phyloP scores from a whole-genome alignment of 2,113 vertebrate species.

The Carassius carassius region DNA sequence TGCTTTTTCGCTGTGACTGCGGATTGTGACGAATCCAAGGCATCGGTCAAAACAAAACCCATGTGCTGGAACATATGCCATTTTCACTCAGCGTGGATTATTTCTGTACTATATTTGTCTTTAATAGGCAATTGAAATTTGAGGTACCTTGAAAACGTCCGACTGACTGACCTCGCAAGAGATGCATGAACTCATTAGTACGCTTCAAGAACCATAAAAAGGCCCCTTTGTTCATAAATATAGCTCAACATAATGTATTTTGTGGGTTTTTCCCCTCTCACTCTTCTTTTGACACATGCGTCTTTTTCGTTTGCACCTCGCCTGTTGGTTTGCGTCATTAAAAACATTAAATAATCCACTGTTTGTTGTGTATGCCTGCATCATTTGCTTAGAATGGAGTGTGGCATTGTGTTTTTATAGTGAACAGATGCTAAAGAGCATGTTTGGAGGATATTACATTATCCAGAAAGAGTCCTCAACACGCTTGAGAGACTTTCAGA shows the following conservation, averaged over 20 bases:
- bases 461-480: background rate
- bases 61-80: constrained; percentile 33
- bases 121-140: constrained; percentile 17
- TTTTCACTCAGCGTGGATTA: constrained; percentile 32
- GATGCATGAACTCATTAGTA: constrained; percentile 13
- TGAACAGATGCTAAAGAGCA: constrained; percentile 25
- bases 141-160: background rate
- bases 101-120: constrained; percentile 9
- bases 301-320: constrained; percentile 32
- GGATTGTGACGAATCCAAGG: constrained; percentile 55
- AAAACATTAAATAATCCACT: constrained; percentile 22
- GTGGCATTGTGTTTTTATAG: constrained; percentile 34
- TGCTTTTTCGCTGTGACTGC: constrained; percentile 54
- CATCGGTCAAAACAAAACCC: constrained; percentile 42
- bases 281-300: constrained; percentile 12
- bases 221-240: background rate
- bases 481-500: constrained; percentile 3
- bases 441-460: constrained; percentile 8
- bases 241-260: background rate
- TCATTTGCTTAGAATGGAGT: constrained; percentile 27
- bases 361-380: constrained; percentile 23
- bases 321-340: constrained; percentile 9
- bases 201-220: constrained; percentile 8
- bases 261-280: background rate
- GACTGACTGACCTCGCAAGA: constrained; percentile 15